Evolutionary conservation across 2,797 vertebrate genomes (phyloP).

Genomic region (Melopsittacus undulatus): DNA sequence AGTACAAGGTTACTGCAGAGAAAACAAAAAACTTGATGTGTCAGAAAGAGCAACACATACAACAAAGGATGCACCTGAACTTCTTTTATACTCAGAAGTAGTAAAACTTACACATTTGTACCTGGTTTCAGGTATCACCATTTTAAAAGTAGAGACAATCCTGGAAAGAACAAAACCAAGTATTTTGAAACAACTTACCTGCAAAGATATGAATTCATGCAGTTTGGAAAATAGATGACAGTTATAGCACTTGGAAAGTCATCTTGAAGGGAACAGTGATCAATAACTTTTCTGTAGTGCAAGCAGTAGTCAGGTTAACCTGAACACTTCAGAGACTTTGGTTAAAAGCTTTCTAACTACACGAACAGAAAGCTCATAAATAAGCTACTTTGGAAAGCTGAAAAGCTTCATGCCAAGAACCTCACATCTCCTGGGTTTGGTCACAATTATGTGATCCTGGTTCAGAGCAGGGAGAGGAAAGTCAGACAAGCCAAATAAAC

Average conservation of each 20-base stretch:
- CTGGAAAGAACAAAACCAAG: not conserved
- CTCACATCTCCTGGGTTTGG: accelerated
- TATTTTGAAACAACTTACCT: not conserved
- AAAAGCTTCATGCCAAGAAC: not conserved
- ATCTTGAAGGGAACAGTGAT: not conserved
- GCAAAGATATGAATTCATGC: not conserved
- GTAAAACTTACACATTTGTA: not conserved
- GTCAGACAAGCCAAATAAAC: not conserved
- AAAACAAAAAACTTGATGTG: not conserved
- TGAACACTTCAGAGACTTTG: not conserved
- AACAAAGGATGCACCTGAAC: not conserved
- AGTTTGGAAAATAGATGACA: not conserved
- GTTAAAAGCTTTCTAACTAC: not conserved
- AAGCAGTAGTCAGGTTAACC: not conserved
- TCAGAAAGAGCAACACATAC: not conserved
- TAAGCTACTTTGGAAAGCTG: not conserved
- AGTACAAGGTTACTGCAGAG: not conserved
- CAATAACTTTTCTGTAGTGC: not conserved
- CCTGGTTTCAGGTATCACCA: not conserved
- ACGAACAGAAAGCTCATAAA: not conserved
- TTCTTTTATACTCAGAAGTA: not conserved
- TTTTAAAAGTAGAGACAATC: not conserved
- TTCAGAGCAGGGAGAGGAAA: not conserved
- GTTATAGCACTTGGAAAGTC: not conserved
- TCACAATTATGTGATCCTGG: not conserved